Evolutionary conservation across 2,797 vertebrate genomes (phyloP).

Genomic region (Euphonia xanthogaster): DNA sequence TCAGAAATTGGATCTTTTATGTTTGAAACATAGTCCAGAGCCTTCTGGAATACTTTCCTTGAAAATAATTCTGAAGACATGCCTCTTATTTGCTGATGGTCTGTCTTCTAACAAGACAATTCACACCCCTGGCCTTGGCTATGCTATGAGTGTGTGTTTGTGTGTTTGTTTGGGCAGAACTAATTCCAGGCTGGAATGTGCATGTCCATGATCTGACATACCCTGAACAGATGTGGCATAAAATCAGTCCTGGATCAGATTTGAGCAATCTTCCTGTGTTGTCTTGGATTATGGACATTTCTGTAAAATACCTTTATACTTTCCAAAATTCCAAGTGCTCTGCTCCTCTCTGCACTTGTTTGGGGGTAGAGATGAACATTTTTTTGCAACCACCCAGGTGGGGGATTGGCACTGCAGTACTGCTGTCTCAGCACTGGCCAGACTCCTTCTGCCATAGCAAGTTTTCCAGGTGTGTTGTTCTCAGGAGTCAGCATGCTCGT

Average conservation of each 20-base stretch:
- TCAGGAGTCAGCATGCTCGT: fast-evolving
- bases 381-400: not conserved
- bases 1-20: not conserved
- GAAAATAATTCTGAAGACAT: not conserved
- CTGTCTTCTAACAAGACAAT: not conserved
- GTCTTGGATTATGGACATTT: not conserved
- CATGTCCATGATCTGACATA: not conserved
- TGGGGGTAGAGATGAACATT: not conserved
- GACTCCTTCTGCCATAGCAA: not conserved
- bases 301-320: not conserved
- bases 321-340: not conserved
- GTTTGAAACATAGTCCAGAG: not conserved
- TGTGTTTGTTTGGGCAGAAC: not conserved
- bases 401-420: not conserved
- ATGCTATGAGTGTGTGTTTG: fast-evolving
- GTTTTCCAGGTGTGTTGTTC: not conserved
- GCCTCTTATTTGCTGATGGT: not conserved
- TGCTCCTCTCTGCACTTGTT: not conserved
- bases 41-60: not conserved
- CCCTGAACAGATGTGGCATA: not conserved
- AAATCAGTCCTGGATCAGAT: not conserved
- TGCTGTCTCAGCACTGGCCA: not conserved
- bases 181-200: not conserved
- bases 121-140: not conserved
- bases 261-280: not conserved